Evolutionary conservation across 2,888 invertebrate species (phyloP).

Genomic region (Drosophila paramelanica): DNA sequence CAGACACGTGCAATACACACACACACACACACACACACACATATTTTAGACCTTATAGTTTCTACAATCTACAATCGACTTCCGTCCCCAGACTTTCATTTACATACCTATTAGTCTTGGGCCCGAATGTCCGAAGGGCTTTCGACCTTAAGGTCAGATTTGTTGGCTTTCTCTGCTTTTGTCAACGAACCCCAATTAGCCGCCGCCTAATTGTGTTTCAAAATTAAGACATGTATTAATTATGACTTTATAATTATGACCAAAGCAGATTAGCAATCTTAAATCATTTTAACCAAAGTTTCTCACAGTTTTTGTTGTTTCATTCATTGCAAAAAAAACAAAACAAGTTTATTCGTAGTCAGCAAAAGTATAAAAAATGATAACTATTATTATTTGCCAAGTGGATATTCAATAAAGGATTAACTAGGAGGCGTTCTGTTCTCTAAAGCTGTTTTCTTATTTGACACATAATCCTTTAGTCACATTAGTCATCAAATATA

Average conservation of each 20-base stretch:
- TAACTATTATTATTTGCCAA: no score
- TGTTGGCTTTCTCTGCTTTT: conserved; percentile 38
- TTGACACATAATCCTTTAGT: no score
- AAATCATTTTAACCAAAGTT: not conserved
- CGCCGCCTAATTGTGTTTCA: conserved; percentile 12
- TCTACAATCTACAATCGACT: conserved; percentile 48
- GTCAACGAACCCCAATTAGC: conserved; percentile 47
- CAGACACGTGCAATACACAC: conserved; percentile 42
- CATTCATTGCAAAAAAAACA: not conserved
- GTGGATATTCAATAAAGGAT: no score
- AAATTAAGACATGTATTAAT: conserved; percentile 20
- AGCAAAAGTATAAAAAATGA: no score
- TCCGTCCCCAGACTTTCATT: conserved; percentile 69
- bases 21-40: conserved; percentile 1
- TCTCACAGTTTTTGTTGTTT: conserved; percentile 12
- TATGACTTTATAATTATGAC: conserved; percentile 1
- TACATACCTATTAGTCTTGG: conserved; percentile 62
- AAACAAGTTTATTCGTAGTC: not conserved
- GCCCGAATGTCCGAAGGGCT: conserved; percentile 16
- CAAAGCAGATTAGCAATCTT: conserved; percentile 11
- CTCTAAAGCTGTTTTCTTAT: no score
- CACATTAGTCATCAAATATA: no score
- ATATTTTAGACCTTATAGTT: not conserved
- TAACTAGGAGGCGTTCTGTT: no score
- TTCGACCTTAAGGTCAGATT: conserved; percentile 17